Percentiles rank a stretch among this genome's conserved stretches.
phyloP scores from a whole-genome alignment of 2,888 invertebrate genomes.

The Philereme vetulata region DNA sequence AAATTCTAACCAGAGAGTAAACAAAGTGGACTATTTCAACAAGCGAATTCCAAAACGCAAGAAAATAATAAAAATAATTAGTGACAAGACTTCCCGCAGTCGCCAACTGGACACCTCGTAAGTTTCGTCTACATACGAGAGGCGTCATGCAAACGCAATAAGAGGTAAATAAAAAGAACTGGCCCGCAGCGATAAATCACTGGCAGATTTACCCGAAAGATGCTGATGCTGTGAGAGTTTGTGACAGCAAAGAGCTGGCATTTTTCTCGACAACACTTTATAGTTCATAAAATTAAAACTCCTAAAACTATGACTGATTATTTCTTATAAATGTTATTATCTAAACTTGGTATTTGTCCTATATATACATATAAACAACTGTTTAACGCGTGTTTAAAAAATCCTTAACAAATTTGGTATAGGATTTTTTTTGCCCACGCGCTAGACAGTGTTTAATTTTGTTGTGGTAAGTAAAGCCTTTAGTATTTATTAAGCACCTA shows the following conservation, averaged over 20 bases:
- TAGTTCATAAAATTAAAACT: background rate
- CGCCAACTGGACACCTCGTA: conserved; percentile 50
- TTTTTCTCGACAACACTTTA: conserved; percentile 1
- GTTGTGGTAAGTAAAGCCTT: too few species aligned
- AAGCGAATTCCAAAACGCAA: conserved; percentile 5
- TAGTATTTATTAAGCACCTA: too few species aligned
- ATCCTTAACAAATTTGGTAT: too few species aligned
- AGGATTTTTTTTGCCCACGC: too few species aligned
- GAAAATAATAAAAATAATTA: conserved; percentile 60
- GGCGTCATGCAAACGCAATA: conserved; percentile 59
- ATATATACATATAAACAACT: too few species aligned
- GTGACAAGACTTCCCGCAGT: conserved; percentile 57
- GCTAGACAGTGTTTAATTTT: too few species aligned
- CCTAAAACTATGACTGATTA: too few species aligned
- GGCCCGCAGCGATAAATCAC: conserved; percentile 58
- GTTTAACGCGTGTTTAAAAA: too few species aligned
- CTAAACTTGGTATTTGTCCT: too few species aligned
- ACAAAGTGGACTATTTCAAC: too few species aligned
- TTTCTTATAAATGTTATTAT: too few species aligned
- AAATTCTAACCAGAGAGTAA: background rate
- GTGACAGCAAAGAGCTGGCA: conserved; percentile 46
- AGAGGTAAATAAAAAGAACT: conserved; percentile 58
- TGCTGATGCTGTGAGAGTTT: conserved; percentile 56
- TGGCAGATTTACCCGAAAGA: conserved; percentile 60
- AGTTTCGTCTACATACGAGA: conserved; percentile 59